A percentile compares a stretch with the other conserved stretches of the same genome.
phyloP scores from a whole-genome alignment of 1,140 invertebrate species.

The Diorhabda carinulata region DNA sequence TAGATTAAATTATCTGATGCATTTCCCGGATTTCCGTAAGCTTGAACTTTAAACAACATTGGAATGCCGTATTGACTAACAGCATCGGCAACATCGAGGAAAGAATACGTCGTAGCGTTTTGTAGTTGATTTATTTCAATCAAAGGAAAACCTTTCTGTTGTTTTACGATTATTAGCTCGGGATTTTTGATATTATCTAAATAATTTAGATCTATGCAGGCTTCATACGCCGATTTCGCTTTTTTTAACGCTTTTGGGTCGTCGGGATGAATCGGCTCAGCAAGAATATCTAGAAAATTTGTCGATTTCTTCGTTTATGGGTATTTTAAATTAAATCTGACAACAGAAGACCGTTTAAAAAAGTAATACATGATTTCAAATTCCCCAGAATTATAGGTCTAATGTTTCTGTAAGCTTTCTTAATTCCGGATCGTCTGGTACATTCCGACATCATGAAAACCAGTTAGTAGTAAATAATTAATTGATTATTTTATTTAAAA shows the following conservation, averaged over 20 bases:
- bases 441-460: too few species aligned
- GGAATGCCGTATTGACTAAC: constrained; percentile 36
- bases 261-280: neutral
- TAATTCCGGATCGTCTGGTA: too few species aligned
- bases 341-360: too few species aligned
- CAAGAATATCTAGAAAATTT: constrained; percentile 33
- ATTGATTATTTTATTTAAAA: too few species aligned
- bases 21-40: constrained; percentile 24
- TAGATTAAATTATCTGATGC: constrained; percentile 30
- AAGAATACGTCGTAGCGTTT: constrained; percentile 25
- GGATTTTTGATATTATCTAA: constrained; percentile 18
- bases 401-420: too few species aligned
- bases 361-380: too few species aligned
- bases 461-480: too few species aligned
- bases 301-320: neutral
- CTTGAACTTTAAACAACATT: constrained; percentile 31
- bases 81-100: constrained; percentile 36
- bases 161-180: constrained; percentile 21
- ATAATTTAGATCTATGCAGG: constrained; percentile 28
- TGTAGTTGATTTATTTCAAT: constrained; percentile 2
- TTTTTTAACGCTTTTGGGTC: constrained; percentile 37
- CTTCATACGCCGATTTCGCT: constrained; percentile 35
- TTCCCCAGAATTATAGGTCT: too few species aligned
- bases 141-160: constrained; percentile 29
- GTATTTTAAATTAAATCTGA: too few species aligned